phyloP scores from a whole-genome alignment of 1,140 invertebrate genomes.

The Melitaea cinxia region DNA sequence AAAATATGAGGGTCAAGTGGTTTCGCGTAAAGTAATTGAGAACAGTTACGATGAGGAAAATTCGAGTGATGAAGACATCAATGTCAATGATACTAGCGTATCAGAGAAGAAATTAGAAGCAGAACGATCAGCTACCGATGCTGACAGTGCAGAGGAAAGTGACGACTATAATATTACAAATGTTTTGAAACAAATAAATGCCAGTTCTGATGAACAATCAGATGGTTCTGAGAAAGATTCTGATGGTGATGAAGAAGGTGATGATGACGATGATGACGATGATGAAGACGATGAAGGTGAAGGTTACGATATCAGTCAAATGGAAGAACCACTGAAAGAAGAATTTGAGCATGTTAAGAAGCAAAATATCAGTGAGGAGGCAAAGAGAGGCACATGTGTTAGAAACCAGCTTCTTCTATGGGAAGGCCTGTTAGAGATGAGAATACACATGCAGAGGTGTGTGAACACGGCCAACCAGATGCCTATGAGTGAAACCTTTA shows the following conservation, averaged over 20 bases:
- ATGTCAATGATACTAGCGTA: not conserved
- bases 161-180: conserved; percentile 64
- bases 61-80: conserved; percentile 3
- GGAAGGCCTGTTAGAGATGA: conserved; percentile 91
- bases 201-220: conserved; percentile 41
- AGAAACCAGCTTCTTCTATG: conserved; percentile 89
- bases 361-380: conserved; percentile 83
- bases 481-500: conserved; percentile 84
- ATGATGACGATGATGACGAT: conserved; percentile 62
- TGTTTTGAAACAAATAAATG: conserved; percentile 47
- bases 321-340: conserved; percentile 71
- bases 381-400: conserved; percentile 89
- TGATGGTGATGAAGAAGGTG: conserved; percentile 61
- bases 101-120: not conserved
- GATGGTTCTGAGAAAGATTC: conserved; percentile 53
- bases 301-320: conserved; percentile 75
- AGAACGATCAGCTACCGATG: not conserved
- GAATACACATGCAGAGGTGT: conserved; percentile 93
- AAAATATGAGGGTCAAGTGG: conserved; percentile 88
- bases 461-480: conserved; percentile 88
- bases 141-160: conserved; percentile 49
- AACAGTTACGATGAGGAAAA: conserved; percentile 22
- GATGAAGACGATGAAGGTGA: conserved; percentile 64
- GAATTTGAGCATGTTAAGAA: conserved; percentile 82
- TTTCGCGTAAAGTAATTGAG: conserved; percentile 74